A percentile compares a stretch with the other conserved stretches of the same genome.
Conservation (phyloP, 2,797 vertebrate genomes). For the Microtus californicus region DNA sequence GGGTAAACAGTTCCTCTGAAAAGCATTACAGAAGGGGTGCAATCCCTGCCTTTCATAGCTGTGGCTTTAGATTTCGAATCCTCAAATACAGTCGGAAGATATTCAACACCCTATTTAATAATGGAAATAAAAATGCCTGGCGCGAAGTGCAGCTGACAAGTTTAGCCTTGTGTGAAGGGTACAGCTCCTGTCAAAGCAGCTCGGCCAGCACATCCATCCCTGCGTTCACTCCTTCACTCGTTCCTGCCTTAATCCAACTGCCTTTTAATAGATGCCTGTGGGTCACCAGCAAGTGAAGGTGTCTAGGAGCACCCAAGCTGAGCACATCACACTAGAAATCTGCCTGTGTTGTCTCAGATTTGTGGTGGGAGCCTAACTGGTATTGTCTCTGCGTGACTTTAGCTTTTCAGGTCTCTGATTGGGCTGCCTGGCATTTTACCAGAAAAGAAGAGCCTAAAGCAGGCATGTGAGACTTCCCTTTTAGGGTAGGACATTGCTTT, state of each 20-base stretch:
- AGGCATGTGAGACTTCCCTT: not conserved
- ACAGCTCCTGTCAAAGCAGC: not conserved
- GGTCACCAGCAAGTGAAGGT: not conserved
- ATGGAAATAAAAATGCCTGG: constrained; percentile 22
- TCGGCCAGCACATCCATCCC: not conserved
- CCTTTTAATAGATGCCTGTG: not conserved
- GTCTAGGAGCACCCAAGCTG: not conserved
- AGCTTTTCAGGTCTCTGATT: not conserved
- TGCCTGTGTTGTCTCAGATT: not conserved
- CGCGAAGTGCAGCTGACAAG: not conserved
- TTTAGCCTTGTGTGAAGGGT: constrained; percentile 7
- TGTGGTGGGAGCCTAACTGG: not conserved
- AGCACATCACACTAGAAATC: not conserved
- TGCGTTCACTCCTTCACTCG: not conserved
- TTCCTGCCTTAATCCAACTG: not conserved
- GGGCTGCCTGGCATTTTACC: not conserved
- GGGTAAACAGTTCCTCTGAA: constrained; percentile 56
- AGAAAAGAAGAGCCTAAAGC: not conserved
- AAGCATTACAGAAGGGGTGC: constrained; percentile 33
- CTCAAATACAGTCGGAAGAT: constrained; percentile 64
- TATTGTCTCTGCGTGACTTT: not conserved
- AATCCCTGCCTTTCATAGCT: constrained; percentile 48
- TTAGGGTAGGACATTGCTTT: constrained; percentile 31
- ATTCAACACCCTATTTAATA: constrained; percentile 31
- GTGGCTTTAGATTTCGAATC: constrained; percentile 56